Evolutionary conservation across 1,140 invertebrate species (phyloP), one percentile per base, ranked within the genome.

Genomic region (Papilio polytes): DNA sequence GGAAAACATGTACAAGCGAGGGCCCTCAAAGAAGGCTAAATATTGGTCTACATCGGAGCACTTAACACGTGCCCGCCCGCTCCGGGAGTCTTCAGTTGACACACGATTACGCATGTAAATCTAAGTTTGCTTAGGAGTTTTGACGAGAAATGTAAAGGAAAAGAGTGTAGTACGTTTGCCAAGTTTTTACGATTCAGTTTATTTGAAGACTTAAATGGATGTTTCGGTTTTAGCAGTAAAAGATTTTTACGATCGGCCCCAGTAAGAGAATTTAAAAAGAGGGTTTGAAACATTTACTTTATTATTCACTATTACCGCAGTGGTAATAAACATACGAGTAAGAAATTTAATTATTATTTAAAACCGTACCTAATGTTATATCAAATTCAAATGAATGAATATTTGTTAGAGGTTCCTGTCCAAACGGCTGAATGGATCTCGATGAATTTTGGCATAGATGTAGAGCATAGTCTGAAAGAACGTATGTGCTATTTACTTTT

Each of bases 81-180:
- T 78, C 53, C 20, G 56, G n/a, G 53, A 78, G 53, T 41, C 77
- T 78, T 41, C 36, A 66, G 77, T 78, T 78, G 63, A 78, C 77
- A 66, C 56, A 78, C 77, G 77, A 78, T 78, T 78, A 78, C 77
- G 77, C 77, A 78, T 78, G 77, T 78, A 78, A 78, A 78, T 78
- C 77, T 78, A 78, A 78, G 77, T 78, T 78, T 78, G 22, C 77
- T 78, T 78, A 78, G 77, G 77, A 78, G 77, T 78, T 78, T 78
- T 78, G 77, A 78, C 77, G 56, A 78, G 66, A 78, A 78, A 66
- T 78, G 56, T 78, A 22, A 78, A 78, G 56, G 56, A 78, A 70
- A 31, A 70, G 51, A 56, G 56, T 63, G 59, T 63, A 78, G 41
- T 66, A 63, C 77, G 77, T 78, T 78, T 78, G 53, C 77, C 44